phyloP scores from a whole-genome alignment of 2,797 vertebrate species.

The Pagetopsis macropterus region DNA sequence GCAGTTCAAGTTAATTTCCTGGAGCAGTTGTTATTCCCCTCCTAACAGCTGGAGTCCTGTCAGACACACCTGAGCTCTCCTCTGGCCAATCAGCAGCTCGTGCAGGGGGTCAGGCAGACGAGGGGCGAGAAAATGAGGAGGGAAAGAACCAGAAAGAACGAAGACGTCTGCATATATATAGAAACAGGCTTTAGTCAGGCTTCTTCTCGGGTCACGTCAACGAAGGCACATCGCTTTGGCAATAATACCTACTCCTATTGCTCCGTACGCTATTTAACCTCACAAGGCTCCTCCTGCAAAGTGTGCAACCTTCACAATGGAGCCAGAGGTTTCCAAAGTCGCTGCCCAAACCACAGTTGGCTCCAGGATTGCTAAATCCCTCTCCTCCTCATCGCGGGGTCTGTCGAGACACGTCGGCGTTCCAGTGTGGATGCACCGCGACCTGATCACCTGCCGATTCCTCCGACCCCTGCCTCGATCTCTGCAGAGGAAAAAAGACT shows the following conservation, averaged over 20 bases:
- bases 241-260: background rate
- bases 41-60: slow-evolving; percentile 68
- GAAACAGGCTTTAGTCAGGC: slow-evolving; percentile 21
- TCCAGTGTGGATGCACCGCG: slow-evolving; percentile 80
- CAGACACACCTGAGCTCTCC: slow-evolving; percentile 52
- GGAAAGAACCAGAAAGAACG: background rate
- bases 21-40: slow-evolving; percentile 63
- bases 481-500: slow-evolving; percentile 77
- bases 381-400: slow-evolving; percentile 43
- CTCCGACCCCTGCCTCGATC: slow-evolving; percentile 79
- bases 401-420: slow-evolving; percentile 58
- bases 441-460: slow-evolving; percentile 86
- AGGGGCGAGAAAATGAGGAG: slow-evolving; percentile 10
- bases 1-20: slow-evolving; percentile 70
- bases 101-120: slow-evolving; percentile 41
- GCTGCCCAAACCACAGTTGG: background rate
- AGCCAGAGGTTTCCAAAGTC: slow-evolving; percentile 38
- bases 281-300: background rate
- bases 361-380: slow-evolving; percentile 9
- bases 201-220: no score
- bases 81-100: slow-evolving; percentile 61
- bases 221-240: no score
- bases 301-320: slow-evolving; percentile 53
- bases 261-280: background rate
- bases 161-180: slow-evolving; percentile 23